phyloP scores from a whole-genome alignment of 2,888 invertebrate species.

The Pterobdella sp. region DNA sequence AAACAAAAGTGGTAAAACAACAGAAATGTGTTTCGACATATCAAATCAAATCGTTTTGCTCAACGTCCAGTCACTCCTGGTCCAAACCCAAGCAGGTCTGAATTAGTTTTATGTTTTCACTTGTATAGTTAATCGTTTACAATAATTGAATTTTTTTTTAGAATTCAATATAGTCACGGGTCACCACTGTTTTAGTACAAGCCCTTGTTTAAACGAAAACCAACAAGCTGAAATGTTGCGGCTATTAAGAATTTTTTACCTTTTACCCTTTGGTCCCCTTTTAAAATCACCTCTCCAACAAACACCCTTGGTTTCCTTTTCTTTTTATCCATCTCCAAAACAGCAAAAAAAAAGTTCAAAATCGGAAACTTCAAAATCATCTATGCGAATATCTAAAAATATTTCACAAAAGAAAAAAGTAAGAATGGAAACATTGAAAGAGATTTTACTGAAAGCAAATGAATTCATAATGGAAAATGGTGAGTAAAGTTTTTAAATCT shows the following conservation, averaged over 20 bases:
- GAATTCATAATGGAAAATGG: conserved; percentile 30
- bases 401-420: background rate
- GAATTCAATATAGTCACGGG: conserved; percentile 36
- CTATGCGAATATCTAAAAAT: background rate
- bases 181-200: conserved; percentile 34
- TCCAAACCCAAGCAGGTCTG: background rate
- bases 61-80: conserved; percentile 26
- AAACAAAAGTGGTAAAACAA: background rate
- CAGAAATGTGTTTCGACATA: background rate
- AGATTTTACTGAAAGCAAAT: conserved; percentile 29
- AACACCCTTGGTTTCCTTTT: conserved; percentile 35
- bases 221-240: conserved; percentile 36
- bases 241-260: conserved; percentile 35
- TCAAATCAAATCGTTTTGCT: background rate
- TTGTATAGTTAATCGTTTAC: background rate
- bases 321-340: conserved; percentile 35
- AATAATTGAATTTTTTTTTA: conserved; percentile 20
- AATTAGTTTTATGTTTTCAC: background rate
- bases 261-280: conserved; percentile 26
- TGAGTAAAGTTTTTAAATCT: no score
- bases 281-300: conserved; percentile 21
- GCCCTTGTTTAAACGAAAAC: conserved; percentile 33
- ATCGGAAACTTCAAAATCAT: background rate
- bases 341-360: conserved; percentile 28
- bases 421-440: conserved; percentile 36